These are phyloP conservation scores for Protodeltote pygarga DNA, from an alignment of 2,888 invertebrate species.

Conservation along the genomic window DNA sequence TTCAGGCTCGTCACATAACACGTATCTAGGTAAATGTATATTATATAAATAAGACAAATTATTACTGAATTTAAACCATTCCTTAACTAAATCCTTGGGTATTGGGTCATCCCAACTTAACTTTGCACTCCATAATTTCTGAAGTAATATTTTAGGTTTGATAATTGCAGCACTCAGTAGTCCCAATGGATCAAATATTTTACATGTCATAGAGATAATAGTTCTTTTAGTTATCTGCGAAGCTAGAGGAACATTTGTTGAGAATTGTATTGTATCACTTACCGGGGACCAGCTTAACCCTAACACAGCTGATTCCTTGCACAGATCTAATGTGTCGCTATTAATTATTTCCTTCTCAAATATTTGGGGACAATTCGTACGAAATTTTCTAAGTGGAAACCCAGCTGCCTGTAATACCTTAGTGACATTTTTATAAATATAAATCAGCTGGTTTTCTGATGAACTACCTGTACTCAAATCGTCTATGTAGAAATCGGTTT, in stretches of 20 bases:
- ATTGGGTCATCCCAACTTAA: background rate
- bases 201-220: background rate
- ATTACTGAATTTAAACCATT: background rate
- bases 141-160: background rate
- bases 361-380: background rate
- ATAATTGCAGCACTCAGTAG: background rate
- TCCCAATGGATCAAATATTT: no score
- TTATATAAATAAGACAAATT: background rate
- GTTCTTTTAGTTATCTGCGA: background rate
- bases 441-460: background rate
- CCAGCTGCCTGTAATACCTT: background rate
- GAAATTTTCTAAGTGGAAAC: background rate
- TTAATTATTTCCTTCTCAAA: background rate
- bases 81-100: background rate
- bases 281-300: background rate
- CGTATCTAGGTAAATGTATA: background rate
- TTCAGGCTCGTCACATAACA: background rate
- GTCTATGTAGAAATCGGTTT: background rate
- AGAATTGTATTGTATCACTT: background rate
- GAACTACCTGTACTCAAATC: background rate
- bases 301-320: background rate
- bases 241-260: background rate
- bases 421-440: background rate
- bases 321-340: background rate
- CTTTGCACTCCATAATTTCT: background rate